phyloP scores from a whole-genome alignment of 2,797 vertebrate species.

The Aphelocoma californica region DNA sequence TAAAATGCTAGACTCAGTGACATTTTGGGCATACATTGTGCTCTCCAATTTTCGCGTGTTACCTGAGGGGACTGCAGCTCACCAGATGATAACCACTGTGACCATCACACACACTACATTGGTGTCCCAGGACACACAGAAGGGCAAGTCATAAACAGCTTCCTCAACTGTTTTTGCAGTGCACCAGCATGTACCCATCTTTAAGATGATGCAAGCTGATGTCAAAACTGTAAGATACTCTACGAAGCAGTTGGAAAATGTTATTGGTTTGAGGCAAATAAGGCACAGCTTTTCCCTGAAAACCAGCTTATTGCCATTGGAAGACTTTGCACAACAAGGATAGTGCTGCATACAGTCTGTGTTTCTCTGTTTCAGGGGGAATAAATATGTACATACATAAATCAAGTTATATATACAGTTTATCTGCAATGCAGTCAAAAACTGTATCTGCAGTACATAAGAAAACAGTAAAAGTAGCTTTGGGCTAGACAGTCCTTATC shows the following conservation, averaged over 20 bases:
- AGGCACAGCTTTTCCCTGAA: background rate
- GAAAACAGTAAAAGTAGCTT: background rate
- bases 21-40: background rate
- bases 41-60: background rate
- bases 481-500: background rate
- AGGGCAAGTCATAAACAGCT: background rate
- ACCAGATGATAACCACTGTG: background rate
- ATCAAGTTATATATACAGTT: background rate
- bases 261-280: background rate
- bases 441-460: background rate
- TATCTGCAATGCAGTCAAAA: slow-evolving; percentile 45
- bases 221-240: background rate
- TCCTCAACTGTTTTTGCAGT: background rate
- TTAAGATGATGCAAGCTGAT: background rate
- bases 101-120: background rate
- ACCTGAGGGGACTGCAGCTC: background rate
- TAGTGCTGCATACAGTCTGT: background rate
- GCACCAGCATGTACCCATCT: background rate
- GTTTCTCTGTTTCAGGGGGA: background rate
- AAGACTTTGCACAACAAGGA: background rate
- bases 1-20: background rate
- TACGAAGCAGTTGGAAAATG: background rate
- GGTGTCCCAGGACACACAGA: background rate
- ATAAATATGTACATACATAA: background rate
- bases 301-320: background rate